Percentiles rank a stretch among this genome's conserved stretches.
Evolutionary conservation across 2,888 invertebrate species (phyloP).

Genomic region (Amphipoea lucens): DNA sequence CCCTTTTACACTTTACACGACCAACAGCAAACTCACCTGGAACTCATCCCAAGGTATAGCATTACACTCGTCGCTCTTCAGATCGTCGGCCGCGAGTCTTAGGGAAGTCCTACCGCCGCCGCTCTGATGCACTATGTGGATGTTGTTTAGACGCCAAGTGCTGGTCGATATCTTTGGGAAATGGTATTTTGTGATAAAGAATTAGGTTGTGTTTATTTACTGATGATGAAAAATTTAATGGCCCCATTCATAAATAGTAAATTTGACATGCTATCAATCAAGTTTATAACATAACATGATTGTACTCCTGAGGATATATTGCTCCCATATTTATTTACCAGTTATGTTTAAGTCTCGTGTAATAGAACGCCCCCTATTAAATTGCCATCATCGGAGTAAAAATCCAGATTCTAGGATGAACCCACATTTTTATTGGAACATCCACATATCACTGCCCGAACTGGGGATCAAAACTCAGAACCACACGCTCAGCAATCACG

Average conservation of each 20-base stretch:
- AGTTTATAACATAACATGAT: background rate
- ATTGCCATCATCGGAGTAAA: background rate
- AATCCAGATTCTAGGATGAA: background rate
- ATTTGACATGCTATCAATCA: background rate
- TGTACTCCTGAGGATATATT: background rate
- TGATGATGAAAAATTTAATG: background rate
- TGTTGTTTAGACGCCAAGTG: constrained; percentile 86
- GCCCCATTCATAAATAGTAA: background rate
- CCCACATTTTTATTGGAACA: background rate
- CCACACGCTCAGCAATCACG: background rate
- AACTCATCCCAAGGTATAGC: constrained; percentile 98
- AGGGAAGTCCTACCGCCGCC: constrained; percentile 74
- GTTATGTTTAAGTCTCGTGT: background rate
- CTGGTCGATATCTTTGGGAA: constrained; percentile 91
- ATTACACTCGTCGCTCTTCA: constrained; percentile 95
- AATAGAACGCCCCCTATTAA: background rate
- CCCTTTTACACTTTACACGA: background rate
- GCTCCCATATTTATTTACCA: background rate
- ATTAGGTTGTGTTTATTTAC: background rate
- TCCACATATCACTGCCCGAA: background rate
- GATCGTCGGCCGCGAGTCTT: constrained; percentile 86
- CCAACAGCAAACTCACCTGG: constrained; percentile 91
- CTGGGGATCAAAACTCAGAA: background rate
- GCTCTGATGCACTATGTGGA: constrained; percentile 83
- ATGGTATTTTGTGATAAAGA: background rate